These are phyloP conservation scores for Takifugu bimaculatus DNA, from an alignment of 2,113 vertebrate species.

Conservation along the genomic window DNA sequence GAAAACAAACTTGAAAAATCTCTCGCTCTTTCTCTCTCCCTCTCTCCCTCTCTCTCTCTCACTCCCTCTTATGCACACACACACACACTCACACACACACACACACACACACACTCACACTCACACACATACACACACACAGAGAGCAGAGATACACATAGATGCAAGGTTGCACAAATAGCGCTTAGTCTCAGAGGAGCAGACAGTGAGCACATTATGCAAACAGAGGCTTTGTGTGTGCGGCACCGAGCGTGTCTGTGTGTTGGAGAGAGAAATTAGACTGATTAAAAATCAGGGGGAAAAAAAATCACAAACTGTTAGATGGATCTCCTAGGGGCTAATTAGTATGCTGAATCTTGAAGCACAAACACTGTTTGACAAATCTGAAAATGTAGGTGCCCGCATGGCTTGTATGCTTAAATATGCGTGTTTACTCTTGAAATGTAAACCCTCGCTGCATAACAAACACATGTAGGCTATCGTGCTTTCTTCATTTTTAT, in stretches of 20 bases:
- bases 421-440: slow-evolving; percentile 35
- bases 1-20: slow-evolving; percentile 62
- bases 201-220: slow-evolving; percentile 73
- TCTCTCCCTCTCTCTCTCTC: slow-evolving; percentile 23
- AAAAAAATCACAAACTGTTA: slow-evolving; percentile 71
- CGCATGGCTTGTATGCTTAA: slow-evolving; percentile 42
- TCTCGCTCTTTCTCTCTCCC: slow-evolving; percentile 10
- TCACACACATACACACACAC: slow-evolving; percentile 17
- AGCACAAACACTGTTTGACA: slow-evolving; percentile 60
- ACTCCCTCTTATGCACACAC: slow-evolving; percentile 16
- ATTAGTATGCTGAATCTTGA: slow-evolving; percentile 67
- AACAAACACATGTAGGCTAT: slow-evolving; percentile 19
- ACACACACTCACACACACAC: slow-evolving; percentile 6
- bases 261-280: slow-evolving; percentile 70
- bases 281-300: slow-evolving; percentile 72
- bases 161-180: slow-evolving; percentile 66
- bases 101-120: slow-evolving; percentile 12
- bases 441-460: slow-evolving; percentile 19
- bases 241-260: slow-evolving; percentile 61
- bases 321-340: slow-evolving; percentile 74
- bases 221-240: slow-evolving; percentile 68
- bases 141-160: slow-evolving; percentile 33
- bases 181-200: slow-evolving; percentile 68
- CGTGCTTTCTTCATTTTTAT: slow-evolving; percentile 13
- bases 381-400: slow-evolving; percentile 55